A percentile compares a stretch with the other conserved stretches of the same genome.
These are phyloP conservation scores for Palythoa grandis DNA, from an alignment of 92 coral and sea anemone genomes.

Conservation along the genomic window DNA sequence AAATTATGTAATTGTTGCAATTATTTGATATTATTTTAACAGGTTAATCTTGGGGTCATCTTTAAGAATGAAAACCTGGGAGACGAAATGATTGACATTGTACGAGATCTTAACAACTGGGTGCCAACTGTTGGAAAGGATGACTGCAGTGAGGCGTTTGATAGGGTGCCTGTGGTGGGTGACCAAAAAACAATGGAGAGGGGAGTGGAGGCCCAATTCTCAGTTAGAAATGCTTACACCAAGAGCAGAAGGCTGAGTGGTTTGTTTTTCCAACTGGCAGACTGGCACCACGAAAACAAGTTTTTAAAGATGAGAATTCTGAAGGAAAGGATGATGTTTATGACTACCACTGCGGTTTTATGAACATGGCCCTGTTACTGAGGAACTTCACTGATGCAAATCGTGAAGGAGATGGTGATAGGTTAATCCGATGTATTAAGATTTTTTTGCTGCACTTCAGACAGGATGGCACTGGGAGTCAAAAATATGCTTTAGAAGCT, in stretches of 20 bases:
- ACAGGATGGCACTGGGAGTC: slow-evolving; percentile 60
- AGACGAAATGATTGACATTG: slow-evolving; percentile 70
- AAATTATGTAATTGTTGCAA: neutral
- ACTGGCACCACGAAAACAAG: slow-evolving; percentile 65
- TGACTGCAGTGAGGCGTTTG: slow-evolving; percentile 41
- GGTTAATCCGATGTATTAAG: slow-evolving; percentile 49
- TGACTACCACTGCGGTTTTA: slow-evolving; percentile 61
- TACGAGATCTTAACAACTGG: slow-evolving; percentile 48
- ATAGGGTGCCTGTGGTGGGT: slow-evolving; percentile 64
- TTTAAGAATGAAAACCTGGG: slow-evolving; percentile 70
- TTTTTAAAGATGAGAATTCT: slow-evolving; percentile 60
- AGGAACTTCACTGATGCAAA: slow-evolving; percentile 60
- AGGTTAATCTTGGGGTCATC: slow-evolving; percentile 65
- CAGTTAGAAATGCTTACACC: slow-evolving; percentile 59
- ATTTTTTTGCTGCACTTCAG: slow-evolving; percentile 42
- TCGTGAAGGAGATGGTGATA: slow-evolving; percentile 64
- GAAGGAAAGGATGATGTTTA: slow-evolving; percentile 59
- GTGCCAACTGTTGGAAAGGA: slow-evolving; percentile 46
- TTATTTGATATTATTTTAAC: neutral
- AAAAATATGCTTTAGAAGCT: slow-evolving; percentile 51
- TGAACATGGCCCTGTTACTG: slow-evolving; percentile 62
- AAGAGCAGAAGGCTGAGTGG: slow-evolving; percentile 56
- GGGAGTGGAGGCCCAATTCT: slow-evolving; percentile 67
- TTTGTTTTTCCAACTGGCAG: slow-evolving; percentile 38
- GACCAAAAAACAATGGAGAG: slow-evolving; percentile 72